Conservation (phyloP, 2,888 invertebrate genomes). For the Archips xylosteana region DNA sequence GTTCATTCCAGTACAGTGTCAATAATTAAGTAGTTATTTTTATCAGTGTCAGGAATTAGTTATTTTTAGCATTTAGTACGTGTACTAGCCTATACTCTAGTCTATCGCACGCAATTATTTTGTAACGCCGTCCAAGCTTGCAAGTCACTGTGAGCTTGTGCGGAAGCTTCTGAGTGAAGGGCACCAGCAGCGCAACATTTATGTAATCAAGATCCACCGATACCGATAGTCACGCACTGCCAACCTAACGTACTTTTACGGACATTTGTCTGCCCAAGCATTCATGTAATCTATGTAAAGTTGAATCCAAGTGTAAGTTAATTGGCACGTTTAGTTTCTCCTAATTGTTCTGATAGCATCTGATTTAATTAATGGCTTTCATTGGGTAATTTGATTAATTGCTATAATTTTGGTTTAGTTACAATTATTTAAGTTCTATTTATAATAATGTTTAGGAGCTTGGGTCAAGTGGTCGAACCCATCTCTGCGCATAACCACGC, state of each 20-base stretch:
- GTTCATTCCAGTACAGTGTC: too few species aligned
- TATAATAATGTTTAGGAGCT: too few species aligned
- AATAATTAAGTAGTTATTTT: too few species aligned
- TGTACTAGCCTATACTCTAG: too few species aligned
- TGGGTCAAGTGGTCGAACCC: too few species aligned
- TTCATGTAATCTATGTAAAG: slow-evolving; percentile 35
- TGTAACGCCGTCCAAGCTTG: slow-evolving; percentile 7
- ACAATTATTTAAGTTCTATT: too few species aligned
- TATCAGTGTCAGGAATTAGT: too few species aligned
- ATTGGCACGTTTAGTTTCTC: slow-evolving; percentile 16
- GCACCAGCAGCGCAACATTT: slow-evolving; percentile 28
- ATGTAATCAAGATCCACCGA: slow-evolving; percentile 37
- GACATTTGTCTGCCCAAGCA: slow-evolving; percentile 18
- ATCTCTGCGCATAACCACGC: too few species aligned
- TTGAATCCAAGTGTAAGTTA: slow-evolving; percentile 4
- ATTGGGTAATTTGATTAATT: slow-evolving; percentile 1
- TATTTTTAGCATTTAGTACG: background rate
- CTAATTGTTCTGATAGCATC: slow-evolving; percentile 21
- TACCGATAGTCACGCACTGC: slow-evolving; percentile 36
- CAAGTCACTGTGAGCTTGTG: slow-evolving; percentile 32
- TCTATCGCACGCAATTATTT: background rate
- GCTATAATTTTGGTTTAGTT: background rate
- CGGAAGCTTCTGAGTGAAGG: slow-evolving; percentile 42
- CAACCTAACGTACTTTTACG: slow-evolving; percentile 18
- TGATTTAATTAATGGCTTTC: background rate